Conservation (phyloP, 2,888 invertebrate genomes). For the Agonopterix alstromeriana region DNA sequence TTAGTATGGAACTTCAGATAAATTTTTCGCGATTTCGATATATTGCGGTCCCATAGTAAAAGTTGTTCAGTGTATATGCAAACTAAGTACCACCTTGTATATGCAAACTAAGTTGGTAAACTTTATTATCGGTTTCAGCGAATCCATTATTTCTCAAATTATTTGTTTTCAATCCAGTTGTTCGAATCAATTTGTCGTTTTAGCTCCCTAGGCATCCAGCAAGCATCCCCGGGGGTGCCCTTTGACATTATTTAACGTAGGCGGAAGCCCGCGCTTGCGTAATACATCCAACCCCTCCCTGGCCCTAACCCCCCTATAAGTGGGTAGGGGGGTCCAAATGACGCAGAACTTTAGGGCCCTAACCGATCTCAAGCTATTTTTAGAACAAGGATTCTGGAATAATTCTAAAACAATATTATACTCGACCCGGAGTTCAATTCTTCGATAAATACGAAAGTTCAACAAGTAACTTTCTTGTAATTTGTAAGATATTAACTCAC, state of each 20-base stretch:
- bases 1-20: too few relatives aligned
- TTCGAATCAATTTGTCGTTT: slow-evolving; percentile 8
- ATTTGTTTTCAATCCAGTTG: slow-evolving; percentile 5
- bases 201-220: slow-evolving; percentile 41
- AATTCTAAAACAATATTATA: too few relatives aligned
- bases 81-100: too few relatives aligned
- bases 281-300: slow-evolving; percentile 12
- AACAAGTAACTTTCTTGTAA: too few relatives aligned
- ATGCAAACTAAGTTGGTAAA: too few relatives aligned
- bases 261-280: slow-evolving; percentile 52
- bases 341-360: slow-evolving; percentile 48
- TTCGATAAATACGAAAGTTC: too few relatives aligned
- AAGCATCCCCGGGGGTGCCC: slow-evolving; percentile 56
- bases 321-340: slow-evolving; percentile 42
- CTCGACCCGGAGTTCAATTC: too few relatives aligned
- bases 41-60: too few relatives aligned
- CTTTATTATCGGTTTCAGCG: slow-evolving; percentile 4
- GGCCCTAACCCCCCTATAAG: slow-evolving; percentile 18
- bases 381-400: slow-evolving; percentile 17
- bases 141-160: not conserved
- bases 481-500: too few relatives aligned
- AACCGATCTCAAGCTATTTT: slow-evolving; percentile 42
- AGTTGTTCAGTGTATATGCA: too few relatives aligned
- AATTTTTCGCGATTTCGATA: too few relatives aligned
- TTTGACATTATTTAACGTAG: slow-evolving; percentile 58